Conservation (phyloP, 2,797 vertebrate species). For the Peromyscus melanophrys region DNA sequence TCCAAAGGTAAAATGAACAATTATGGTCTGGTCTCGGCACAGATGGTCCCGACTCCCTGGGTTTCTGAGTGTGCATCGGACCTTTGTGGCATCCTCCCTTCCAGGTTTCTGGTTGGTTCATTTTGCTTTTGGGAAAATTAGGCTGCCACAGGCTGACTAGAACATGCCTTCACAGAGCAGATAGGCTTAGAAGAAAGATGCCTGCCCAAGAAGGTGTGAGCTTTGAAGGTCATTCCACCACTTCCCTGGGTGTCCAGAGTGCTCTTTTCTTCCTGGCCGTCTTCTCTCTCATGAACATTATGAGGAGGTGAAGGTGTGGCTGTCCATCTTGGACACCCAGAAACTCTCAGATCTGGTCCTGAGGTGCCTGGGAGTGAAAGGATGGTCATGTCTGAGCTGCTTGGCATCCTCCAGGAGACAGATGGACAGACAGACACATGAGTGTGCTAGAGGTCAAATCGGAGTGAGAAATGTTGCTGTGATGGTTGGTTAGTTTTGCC, state of each 20-base stretch:
- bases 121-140: not conserved
- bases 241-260: not conserved
- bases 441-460: not conserved
- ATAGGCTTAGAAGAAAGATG: not conserved
- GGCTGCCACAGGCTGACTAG: not conserved
- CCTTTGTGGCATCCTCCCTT: too few species aligned
- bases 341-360: not conserved
- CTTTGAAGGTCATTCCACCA: not conserved
- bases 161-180: not conserved
- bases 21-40: not conserved
- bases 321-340: not conserved
- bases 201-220: not conserved
- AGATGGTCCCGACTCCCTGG: rapidly evolving
- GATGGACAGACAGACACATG: not conserved
- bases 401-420: not conserved
- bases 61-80: not conserved
- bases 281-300: not conserved
- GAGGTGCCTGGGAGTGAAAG: not conserved
- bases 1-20: not conserved
- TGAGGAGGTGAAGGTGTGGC: not conserved
- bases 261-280: not conserved
- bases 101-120: not conserved
- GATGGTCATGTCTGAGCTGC: rapidly evolving
- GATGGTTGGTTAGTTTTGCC: not conserved
- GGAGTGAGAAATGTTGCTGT: not conserved